Conservation (phyloP, 2,888 invertebrate species). For the Odontomyia ornata region DNA sequence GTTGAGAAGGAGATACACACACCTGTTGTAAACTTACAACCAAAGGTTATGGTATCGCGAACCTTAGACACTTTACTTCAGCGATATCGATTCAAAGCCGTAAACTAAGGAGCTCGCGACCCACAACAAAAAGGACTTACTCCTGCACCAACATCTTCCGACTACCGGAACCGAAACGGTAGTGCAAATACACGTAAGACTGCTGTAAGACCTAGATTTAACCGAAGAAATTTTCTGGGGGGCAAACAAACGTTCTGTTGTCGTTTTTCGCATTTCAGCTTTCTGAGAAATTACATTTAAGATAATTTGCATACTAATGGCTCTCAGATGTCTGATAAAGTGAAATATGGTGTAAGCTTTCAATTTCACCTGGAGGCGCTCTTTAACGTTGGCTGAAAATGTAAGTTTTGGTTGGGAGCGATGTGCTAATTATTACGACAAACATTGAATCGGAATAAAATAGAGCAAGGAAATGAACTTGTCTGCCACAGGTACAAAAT, state of each 20-base stretch:
- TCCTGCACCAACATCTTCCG: no score
- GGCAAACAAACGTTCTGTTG: neutral
- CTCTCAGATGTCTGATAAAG: conserved; percentile 31
- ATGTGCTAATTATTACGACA: conserved; percentile 14
- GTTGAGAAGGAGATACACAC: no score
- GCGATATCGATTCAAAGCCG: no score
- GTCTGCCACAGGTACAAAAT: no score
- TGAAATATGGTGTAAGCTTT: neutral
- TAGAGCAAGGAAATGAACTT: neutral
- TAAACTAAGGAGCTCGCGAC: no score
- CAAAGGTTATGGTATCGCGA: no score
- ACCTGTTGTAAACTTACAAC: no score
- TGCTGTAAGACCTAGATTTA: no score
- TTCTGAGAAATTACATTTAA: conserved; percentile 17
- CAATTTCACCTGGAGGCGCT: neutral
- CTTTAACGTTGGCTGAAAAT: neutral
- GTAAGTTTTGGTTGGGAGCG: neutral
- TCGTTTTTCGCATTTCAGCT: neutral
- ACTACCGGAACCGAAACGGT: no score
- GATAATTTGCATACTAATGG: conserved; percentile 42
- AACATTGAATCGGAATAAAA: neutral
- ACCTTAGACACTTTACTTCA: no score
- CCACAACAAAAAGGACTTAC: no score
- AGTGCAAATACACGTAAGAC: no score
- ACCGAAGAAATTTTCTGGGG: neutral